phyloP scores from a whole-genome alignment of 2,888 invertebrate genomes.

The Catotricha subobsoleta region DNA sequence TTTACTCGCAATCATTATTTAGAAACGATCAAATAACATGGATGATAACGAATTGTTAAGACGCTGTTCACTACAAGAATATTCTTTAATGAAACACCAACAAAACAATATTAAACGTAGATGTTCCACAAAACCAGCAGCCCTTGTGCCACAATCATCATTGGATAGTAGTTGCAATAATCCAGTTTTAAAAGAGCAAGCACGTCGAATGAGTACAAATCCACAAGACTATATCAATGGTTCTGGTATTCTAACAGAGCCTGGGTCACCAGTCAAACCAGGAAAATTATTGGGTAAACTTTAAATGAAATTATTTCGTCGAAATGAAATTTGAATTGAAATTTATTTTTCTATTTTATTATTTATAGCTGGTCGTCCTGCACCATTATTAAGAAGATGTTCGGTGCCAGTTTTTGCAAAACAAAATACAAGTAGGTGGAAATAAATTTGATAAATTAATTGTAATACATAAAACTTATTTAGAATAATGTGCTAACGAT shows the following conservation, averaged over 20 bases:
- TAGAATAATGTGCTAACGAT: too few species aligned
- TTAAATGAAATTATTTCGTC: background rate
- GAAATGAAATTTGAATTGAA: background rate
- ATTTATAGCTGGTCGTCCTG: slow-evolving; percentile 9
- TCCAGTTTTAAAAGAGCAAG: background rate
- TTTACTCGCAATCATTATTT: too few species aligned
- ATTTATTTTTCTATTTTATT: background rate
- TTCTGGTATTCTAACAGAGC: slow-evolving; percentile 9
- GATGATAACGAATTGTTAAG: slow-evolving; percentile 22
- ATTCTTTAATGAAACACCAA: slow-evolving; percentile 17
- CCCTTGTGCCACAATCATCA: too few species aligned
- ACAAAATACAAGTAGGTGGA: slow-evolving; percentile 7
- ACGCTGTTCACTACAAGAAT: slow-evolving; percentile 26
- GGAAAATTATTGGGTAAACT: slow-evolving; percentile 9
- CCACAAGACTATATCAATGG: slow-evolving; percentile 1
- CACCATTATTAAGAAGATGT: slow-evolving; percentile 12
- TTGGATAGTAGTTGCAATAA: background rate
- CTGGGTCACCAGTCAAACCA: slow-evolving; percentile 10
- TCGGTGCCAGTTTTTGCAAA: slow-evolving; percentile 12
- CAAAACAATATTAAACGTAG: slow-evolving; percentile 17
- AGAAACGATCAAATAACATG: too few species aligned
- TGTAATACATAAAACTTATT: too few species aligned
- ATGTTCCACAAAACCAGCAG: too few species aligned
- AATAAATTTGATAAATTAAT: too few species aligned
- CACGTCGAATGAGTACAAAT: background rate